Evolutionary conservation across 2,888 invertebrate species (phyloP).

Genomic region (Apotomis turbidana): DNA sequence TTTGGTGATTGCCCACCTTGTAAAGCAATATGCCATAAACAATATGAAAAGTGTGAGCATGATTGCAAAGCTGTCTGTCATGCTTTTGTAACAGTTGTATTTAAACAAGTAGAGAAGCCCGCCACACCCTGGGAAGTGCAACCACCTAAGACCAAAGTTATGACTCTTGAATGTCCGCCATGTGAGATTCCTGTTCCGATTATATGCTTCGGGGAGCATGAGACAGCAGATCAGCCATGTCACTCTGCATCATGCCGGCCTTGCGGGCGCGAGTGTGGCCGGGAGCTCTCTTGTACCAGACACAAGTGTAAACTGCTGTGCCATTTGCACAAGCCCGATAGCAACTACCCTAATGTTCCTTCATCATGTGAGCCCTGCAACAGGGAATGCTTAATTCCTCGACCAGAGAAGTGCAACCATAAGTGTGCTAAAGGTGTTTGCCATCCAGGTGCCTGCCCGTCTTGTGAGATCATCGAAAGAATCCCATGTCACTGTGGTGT

Average conservation of each 20-base stretch:
- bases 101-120: conserved; percentile 83
- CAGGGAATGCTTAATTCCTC: conserved; percentile 83
- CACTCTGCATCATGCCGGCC: conserved; percentile 87
- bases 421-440: conserved; percentile 87
- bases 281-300: conserved; percentile 88
- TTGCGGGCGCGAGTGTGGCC: conserved; percentile 91
- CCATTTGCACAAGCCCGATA: conserved; percentile 79
- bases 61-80: conserved; percentile 90
- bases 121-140: conserved; percentile 87
- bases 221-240: conserved; percentile 87
- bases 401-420: conserved; percentile 90
- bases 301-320: conserved; percentile 90
- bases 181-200: conserved; percentile 88
- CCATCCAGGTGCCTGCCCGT: conserved; percentile 89
- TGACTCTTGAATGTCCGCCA: conserved; percentile 87
- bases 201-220: conserved; percentile 89
- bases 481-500: conserved; percentile 93
- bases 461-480: conserved; percentile 88
- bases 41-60: conserved; percentile 85
- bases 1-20: conserved; percentile 94
- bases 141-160: conserved; percentile 75
- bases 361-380: conserved; percentile 72
- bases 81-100: conserved; percentile 87
- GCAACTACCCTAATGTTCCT: conserved; percentile 76
- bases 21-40: conserved; percentile 87